Percentiles rank a stretch among this genome's conserved stretches.
Conservation (phyloP, 1,140 invertebrate genomes). For the Nylanderia fulva region DNA sequence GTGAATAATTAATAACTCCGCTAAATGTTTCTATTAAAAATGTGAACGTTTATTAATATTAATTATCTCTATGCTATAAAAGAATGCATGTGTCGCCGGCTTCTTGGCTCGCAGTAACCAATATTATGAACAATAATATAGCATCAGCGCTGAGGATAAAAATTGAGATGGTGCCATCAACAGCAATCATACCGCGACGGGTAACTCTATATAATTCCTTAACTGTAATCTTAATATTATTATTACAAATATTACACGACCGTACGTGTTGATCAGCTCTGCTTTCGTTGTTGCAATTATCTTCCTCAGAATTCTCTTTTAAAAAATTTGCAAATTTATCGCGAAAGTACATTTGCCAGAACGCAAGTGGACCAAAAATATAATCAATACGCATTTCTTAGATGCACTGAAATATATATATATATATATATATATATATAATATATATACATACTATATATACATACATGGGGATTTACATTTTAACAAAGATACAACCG, state of each 20-base stretch:
- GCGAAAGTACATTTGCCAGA: conserved; percentile 27
- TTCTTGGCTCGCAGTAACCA: conserved; percentile 70
- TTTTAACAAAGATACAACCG: conserved; percentile 10
- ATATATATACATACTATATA: too few species aligned
- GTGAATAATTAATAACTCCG: conserved; percentile 25
- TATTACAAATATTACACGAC: conserved; percentile 29
- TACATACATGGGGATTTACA: neutral
- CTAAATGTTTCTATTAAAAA: conserved; percentile 75
- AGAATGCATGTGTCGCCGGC: conserved; percentile 68
- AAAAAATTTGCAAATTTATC: neutral
- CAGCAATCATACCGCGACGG: conserved; percentile 39
- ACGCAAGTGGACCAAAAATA: neutral
- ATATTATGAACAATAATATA: conserved; percentile 63
- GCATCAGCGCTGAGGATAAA: conserved; percentile 36
- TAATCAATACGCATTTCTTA: conserved; percentile 2
- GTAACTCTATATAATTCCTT: conserved; percentile 15
- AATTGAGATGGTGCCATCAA: conserved; percentile 51
- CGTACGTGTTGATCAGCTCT: neutral
- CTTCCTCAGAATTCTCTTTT: neutral
- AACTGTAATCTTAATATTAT: conserved; percentile 37
- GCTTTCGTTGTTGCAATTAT: conserved; percentile 20
- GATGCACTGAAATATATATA: neutral
- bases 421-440: too few species aligned
- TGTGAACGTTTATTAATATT: conserved; percentile 79
- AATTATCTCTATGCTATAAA: conserved; percentile 72